Evolutionary conservation across 1,140 invertebrate species (phyloP), one percentile per base, ranked within the genome.

Genomic region (Paracyclopina nana): DNA sequence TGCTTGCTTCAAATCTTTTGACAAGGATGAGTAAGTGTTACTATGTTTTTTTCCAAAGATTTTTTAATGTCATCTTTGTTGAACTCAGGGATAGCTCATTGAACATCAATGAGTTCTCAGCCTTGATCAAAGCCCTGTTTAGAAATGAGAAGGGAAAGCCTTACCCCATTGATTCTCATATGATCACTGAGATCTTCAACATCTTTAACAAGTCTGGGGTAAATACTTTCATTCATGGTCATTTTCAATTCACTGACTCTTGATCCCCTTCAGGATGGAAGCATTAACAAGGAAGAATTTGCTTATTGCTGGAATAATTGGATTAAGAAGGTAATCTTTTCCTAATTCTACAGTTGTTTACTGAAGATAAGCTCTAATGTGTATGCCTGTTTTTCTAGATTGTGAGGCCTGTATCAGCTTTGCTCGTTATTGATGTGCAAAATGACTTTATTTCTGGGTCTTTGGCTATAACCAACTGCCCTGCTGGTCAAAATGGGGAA

Each of bases 391-490:
- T 2, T 14, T 48, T 65, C 53, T 65, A 81, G 79, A 81, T 85
- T 61, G 76, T 87, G 42, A 72, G 80, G 50, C 87, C 87, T 24
- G 77, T 83, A 46, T 81, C 75, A 60, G 88, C 80, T n/a, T 79
- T 96, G 60, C 67, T 97, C 25, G 76, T 96, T 53, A 83, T 97
- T 43, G 92, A 97, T 66, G 88, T 96, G 3, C 92, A 97, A 68
- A 95, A 97, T 67, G 92, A 97, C 68, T 97, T 97, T 66, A 92
- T 97, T 59, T 76, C 78, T 50, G 92, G 92, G 41, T 85, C 85
- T 11, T 72, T 97, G 46, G 81, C 92, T 58, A 82, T 97, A 58
- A 81, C 77, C 61, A 79, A 90, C 58, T 92, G 87, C 65, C 80
- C 83, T 45, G 88, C 88, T 20, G 78, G 83, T 58, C 86, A 95